Evolutionary conservation across 1,140 invertebrate genomes (phyloP).

Genomic region (Aricia agestis): DNA sequence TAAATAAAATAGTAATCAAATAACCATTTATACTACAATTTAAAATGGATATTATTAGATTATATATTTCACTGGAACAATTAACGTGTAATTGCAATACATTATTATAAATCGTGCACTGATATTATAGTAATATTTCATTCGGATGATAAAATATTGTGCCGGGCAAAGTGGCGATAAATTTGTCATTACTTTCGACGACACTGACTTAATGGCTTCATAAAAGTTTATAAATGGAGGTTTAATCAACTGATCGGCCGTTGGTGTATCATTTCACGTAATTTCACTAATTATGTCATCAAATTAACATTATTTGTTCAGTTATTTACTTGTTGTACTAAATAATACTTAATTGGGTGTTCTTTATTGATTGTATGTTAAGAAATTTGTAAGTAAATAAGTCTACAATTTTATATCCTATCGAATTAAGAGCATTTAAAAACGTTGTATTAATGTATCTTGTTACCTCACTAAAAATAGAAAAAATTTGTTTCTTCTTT

Average conservation of each 20-base stretch:
- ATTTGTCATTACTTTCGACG: slow-evolving; percentile 13
- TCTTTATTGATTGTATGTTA: no score
- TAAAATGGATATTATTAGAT: neutral
- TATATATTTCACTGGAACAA: neutral
- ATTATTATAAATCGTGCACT: neutral
- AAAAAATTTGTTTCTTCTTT: no score
- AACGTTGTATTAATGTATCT: no score
- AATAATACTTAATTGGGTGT: no score
- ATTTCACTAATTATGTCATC: neutral
- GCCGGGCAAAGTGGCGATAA: neutral
- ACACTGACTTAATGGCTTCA: slow-evolving; percentile 7
- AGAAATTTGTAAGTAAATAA: no score
- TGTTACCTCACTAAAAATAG: no score
- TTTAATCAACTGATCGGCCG: slow-evolving; percentile 6
- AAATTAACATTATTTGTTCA: neutral
- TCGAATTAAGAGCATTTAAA: no score
- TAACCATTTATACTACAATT: neutral
- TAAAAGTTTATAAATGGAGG: slow-evolving; percentile 9
- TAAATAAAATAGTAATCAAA: neutral
- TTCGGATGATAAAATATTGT: slow-evolving; percentile 5
- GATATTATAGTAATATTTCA: neutral
- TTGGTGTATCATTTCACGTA: slow-evolving; percentile 1
- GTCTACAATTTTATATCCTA: no score
- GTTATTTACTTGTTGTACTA: neutral
- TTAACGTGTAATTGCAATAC: neutral